phyloP scores from a whole-genome alignment of 30 jellyfish, hydroid and myxozoan genomes.

The Chironex yamaguchii region DNA sequence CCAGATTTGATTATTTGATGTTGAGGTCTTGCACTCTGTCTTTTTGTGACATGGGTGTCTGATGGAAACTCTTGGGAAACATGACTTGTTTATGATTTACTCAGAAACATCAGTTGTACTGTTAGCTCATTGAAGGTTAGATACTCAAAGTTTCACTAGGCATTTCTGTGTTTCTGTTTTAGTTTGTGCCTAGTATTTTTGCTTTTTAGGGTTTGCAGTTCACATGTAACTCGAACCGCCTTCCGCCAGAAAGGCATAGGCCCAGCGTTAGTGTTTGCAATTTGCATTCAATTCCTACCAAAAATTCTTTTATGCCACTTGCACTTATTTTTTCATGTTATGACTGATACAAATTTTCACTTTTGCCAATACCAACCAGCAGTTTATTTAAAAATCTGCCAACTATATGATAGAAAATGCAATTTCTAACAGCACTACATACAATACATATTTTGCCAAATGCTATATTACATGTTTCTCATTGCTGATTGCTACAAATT shows the following conservation, averaged over 20 bases:
- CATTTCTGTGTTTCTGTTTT: no score
- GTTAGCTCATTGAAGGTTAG: no score
- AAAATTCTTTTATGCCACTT: no score
- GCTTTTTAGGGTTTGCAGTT: no score
- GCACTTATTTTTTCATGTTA: no score
- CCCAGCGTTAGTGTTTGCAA: no score
- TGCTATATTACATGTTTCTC: background rate
- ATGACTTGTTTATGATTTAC: background rate
- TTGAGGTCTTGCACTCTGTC: background rate
- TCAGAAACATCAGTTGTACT: background rate
- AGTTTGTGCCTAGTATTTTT: no score
- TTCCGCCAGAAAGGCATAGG: no score
- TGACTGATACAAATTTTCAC: background rate
- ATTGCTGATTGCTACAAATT: background rate
- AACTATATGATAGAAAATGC: background rate
- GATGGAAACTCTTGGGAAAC: background rate
- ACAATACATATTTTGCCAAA: background rate
- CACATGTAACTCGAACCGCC: no score
- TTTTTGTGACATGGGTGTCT: background rate
- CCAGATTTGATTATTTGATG: no score
- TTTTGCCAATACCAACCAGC: background rate
- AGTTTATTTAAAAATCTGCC: background rate
- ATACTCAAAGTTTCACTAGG: no score
- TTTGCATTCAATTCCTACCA: no score
- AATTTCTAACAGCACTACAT: constrained; percentile 6